Evolutionary conservation across 2,888 invertebrate genomes (phyloP).

Genomic region (Cantharis flavilabris): DNA sequence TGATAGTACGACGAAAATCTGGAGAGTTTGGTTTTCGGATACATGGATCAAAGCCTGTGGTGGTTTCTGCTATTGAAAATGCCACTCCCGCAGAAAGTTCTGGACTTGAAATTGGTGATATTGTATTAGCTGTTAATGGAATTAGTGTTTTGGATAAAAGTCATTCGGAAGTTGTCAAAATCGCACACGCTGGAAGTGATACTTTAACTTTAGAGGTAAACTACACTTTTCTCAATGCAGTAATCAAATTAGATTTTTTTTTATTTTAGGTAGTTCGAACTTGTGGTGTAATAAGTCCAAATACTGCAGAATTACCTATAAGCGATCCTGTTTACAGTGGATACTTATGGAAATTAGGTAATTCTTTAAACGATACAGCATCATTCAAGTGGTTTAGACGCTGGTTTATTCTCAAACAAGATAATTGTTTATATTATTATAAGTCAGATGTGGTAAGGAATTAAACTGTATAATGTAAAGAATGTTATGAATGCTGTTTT

Average conservation of each 20-base stretch:
- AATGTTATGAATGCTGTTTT: conserved; percentile 5
- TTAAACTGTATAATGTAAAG: too few relatives aligned
- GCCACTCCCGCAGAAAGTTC: conserved; percentile 92
- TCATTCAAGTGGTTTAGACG: conserved; percentile 80
- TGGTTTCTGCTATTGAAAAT: conserved; percentile 92
- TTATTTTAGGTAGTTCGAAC: conserved; percentile 77
- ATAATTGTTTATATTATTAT: conserved; percentile 94
- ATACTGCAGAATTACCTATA: conserved; percentile 65
- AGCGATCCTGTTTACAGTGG: conserved; percentile 71
- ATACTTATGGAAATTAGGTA: conserved; percentile 76
- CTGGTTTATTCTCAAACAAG: conserved; percentile 89
- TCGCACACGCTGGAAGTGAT: conserved; percentile 89
- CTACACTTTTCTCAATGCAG: not conserved
- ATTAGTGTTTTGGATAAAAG: conserved; percentile 90
- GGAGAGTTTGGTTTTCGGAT: conserved; percentile 95
- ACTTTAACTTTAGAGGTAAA: conserved; percentile 78
- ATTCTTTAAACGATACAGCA: conserved; percentile 60
- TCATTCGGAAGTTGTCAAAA: conserved; percentile 91
- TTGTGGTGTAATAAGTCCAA: conserved; percentile 76
- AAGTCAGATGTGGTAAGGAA: conserved; percentile 81
- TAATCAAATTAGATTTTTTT: not conserved
- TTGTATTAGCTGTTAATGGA: conserved; percentile 89
- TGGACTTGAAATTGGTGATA: conserved; percentile 92
- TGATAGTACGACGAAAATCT: conserved; percentile 79
- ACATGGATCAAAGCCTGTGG: conserved; percentile 94